phyloP scores from a whole-genome alignment of 2,113 vertebrate genomes.

The Dicaeum eximium region DNA sequence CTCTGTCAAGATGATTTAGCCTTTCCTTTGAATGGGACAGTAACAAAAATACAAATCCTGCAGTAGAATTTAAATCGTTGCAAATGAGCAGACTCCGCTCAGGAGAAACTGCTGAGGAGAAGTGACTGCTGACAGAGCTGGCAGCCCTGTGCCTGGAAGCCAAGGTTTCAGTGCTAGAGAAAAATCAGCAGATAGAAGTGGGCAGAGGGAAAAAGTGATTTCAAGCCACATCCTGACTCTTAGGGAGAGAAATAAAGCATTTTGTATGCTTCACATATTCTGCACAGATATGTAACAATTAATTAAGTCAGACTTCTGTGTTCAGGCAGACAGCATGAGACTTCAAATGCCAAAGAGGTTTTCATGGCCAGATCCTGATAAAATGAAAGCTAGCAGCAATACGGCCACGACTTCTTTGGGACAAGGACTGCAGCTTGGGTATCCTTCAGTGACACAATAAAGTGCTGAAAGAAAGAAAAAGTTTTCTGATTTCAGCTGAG shows the following conservation, averaged over 20 bases:
- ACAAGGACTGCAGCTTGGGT: not conserved
- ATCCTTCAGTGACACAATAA: not conserved
- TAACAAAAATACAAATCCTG: conserved; percentile 33
- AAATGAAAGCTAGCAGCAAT: not conserved
- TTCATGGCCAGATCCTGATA: not conserved
- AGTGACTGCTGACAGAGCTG: conserved; percentile 47
- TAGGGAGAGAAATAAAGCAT: not conserved
- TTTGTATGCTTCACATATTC: not conserved
- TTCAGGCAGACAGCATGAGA: not conserved
- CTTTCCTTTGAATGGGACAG: conserved; percentile 15
- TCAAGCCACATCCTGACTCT: not conserved
- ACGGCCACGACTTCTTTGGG: not conserved
- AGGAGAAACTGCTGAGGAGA: conserved; percentile 17
- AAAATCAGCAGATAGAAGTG: conserved; percentile 13
- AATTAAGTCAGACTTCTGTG: not conserved
- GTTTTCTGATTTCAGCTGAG: not conserved
- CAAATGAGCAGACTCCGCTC: conserved; percentile 17
- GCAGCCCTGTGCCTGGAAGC: conserved; percentile 15
- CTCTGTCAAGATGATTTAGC: conserved; percentile 51
- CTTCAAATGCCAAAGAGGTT: not conserved
- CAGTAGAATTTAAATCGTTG: conserved; percentile 49
- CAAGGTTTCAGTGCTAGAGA: not conserved
- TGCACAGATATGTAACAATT: not conserved
- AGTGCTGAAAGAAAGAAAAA: not conserved
- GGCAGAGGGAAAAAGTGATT: not conserved